These are phyloP conservation scores for Gari tellinella DNA, from an alignment of 2,888 invertebrate genomes.

Conservation along the genomic window DNA sequence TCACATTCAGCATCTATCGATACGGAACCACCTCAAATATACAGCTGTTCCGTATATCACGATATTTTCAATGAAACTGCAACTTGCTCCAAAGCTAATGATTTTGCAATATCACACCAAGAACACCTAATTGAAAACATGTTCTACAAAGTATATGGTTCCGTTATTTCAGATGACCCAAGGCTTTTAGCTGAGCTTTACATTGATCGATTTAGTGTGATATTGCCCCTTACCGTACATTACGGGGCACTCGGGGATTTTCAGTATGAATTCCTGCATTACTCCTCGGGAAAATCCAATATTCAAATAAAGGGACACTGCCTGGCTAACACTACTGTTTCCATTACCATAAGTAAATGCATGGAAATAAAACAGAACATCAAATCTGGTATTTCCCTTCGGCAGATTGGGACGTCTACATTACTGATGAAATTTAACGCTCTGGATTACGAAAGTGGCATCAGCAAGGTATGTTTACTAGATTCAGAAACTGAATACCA, in stretches of 20 bases:
- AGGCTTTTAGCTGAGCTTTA: too few relatives aligned
- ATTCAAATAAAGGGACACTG: too few relatives aligned
- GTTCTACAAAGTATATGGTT: background rate
- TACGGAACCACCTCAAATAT: conserved; percentile 11
- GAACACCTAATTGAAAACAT: background rate
- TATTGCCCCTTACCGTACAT: too few relatives aligned
- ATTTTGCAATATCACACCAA: background rate
- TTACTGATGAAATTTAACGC: conserved; percentile 14
- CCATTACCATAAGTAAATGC: too few relatives aligned
- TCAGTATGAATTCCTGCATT: too few relatives aligned
- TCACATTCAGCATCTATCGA: conserved; percentile 17
- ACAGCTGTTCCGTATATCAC: conserved; percentile 4
- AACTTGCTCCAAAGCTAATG: background rate
- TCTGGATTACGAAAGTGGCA: conserved; percentile 28
- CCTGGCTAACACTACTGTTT: too few relatives aligned
- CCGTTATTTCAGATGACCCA: background rate
- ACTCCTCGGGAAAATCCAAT: too few relatives aligned
- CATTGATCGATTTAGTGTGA: too few relatives aligned
- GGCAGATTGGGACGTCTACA: background rate
- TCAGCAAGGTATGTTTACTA: conserved; percentile 3
- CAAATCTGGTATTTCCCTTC: too few relatives aligned
- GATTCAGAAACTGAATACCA: too few relatives aligned
- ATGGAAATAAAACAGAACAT: too few relatives aligned
- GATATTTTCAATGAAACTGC: background rate
- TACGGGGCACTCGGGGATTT: too few relatives aligned